Evolutionary conservation across 2,113 vertebrate genomes (phyloP).

Genomic region (Platycercus adscitus): DNA sequence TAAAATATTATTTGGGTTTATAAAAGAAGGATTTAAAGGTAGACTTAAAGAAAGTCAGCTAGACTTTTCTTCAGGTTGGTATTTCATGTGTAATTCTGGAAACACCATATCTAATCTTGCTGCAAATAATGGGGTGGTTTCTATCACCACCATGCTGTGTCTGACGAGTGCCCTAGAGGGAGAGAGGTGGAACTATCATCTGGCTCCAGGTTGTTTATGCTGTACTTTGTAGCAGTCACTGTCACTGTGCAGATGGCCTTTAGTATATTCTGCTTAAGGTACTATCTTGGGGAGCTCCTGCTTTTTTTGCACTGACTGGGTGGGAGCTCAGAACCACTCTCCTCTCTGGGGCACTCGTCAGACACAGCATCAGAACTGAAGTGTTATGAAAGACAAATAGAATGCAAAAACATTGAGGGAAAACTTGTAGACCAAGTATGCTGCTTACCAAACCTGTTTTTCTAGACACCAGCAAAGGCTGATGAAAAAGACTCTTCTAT

Average conservation of each 20-base stretch:
- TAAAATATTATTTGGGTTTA: not conserved
- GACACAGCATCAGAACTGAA: not conserved
- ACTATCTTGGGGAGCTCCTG: not conserved
- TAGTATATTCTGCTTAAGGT: not conserved
- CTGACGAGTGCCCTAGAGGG: too few species aligned
- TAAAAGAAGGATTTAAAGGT: not conserved
- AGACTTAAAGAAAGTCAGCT: not conserved
- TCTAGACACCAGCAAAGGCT: not conserved
- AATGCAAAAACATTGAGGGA: not conserved
- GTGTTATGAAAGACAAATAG: not conserved
- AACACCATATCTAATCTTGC: not conserved
- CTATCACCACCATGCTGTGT: too few species aligned
- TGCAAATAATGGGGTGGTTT: not conserved
- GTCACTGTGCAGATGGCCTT: not conserved
- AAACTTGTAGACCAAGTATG: not conserved
- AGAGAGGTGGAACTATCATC: not conserved
- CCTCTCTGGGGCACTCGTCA: not conserved
- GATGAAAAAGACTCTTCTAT: not conserved
- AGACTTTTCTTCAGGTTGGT: not conserved
- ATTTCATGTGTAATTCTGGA: not conserved
- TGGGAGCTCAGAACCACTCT: not conserved
- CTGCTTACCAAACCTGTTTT: not conserved
- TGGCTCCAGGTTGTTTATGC: not conserved
- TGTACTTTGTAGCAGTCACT: not conserved
- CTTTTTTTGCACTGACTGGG: rapidly evolving